A percentile compares a stretch with the other conserved stretches of the same genome.
phyloP scores from a whole-genome alignment of 2,888 invertebrate genomes.

The Crossocerus cetratus region DNA sequence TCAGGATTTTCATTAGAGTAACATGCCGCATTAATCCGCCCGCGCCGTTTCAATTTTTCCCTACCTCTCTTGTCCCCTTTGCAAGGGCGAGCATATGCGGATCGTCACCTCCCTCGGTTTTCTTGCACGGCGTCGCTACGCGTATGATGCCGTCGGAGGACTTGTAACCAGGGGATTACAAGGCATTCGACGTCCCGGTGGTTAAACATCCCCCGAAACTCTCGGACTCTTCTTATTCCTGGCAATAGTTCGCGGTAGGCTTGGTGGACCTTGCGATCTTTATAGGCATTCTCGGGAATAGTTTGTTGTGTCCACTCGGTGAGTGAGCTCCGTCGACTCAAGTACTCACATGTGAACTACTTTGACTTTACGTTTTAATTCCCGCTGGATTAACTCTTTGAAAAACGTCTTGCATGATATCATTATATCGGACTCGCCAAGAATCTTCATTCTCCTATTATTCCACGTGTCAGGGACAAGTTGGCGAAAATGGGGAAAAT shows the following conservation, averaged over 20 bases:
- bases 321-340: no score
- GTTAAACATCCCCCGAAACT: no score
- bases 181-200: no score
- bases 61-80: neutral
- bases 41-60: constrained; percentile 53
- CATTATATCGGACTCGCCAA: no score
- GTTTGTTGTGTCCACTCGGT: no score
- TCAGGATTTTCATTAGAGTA: constrained; percentile 72
- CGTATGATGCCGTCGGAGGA: neutral
- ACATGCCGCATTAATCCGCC: constrained; percentile 67
- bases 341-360: neutral
- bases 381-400: neutral
- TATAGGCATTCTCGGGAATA: no score
- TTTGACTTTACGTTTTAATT: neutral
- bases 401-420: neutral
- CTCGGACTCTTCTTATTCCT: no score
- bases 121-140: constrained; percentile 15
- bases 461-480: no score
- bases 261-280: no score
- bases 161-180: neutral
- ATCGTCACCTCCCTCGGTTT: constrained; percentile 55
- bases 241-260: no score
- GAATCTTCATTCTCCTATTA: no score
- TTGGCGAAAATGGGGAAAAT: no score
- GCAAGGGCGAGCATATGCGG: constrained; percentile 45